A percentile compares a stretch with the other conserved stretches of the same genome.
These are phyloP conservation scores for Phaenicophaeus curvirostris DNA, from an alignment of 2,797 vertebrate species.

Conservation along the genomic window DNA sequence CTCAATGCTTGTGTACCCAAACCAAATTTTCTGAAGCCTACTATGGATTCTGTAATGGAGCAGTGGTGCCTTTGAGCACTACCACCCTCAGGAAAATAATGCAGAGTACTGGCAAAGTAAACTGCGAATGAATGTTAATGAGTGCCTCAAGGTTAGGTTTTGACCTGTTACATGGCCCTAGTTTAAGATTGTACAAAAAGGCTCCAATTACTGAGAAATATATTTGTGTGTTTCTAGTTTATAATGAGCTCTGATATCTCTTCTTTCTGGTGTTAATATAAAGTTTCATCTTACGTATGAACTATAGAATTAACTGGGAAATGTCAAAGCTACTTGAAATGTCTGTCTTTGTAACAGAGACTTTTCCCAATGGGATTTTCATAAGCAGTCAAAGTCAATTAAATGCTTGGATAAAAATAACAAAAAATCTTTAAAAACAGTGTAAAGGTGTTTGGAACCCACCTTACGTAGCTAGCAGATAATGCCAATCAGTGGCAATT, in stretches of 20 bases:
- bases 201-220: background rate
- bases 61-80: background rate
- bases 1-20: background rate
- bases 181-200: background rate
- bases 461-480: background rate
- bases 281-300: background rate
- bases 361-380: background rate
- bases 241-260: background rate
- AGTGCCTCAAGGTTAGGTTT: background rate
- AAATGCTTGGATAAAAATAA: constrained; percentile 14
- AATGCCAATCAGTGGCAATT: background rate
- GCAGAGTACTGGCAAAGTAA: background rate
- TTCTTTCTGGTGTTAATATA: background rate
- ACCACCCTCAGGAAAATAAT: background rate
- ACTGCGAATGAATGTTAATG: background rate
- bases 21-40: background rate
- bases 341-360: background rate
- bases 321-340: constrained; percentile 7
- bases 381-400: background rate
- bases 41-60: background rate
- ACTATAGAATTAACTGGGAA: background rate
- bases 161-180: background rate
- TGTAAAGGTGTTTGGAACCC: background rate
- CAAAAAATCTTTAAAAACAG: background rate
- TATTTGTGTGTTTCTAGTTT: background rate